These are phyloP conservation scores for Brevimyrus niger DNA, from an alignment of 2,113 vertebrate species.

Conservation along the genomic window DNA sequence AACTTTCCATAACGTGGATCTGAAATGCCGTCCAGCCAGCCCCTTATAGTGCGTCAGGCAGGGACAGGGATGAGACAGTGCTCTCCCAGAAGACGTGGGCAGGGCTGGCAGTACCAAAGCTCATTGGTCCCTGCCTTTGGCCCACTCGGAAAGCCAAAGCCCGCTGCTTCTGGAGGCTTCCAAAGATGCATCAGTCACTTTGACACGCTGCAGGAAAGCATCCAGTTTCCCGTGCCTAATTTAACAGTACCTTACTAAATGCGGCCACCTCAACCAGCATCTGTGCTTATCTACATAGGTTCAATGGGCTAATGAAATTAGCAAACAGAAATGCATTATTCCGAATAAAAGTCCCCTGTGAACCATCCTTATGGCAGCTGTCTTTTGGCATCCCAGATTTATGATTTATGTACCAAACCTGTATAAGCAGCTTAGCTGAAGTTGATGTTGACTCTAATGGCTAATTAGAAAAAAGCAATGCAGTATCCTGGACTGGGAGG, in stretches of 20 bases:
- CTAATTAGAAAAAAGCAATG: not conserved
- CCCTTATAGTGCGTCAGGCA: not conserved
- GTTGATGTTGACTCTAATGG: not conserved
- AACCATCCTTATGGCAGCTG: not conserved
- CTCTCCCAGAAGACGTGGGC: not conserved
- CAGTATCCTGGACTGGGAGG: not conserved
- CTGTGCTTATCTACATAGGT: not conserved
- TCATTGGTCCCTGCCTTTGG: not conserved
- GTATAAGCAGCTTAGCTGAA: not conserved
- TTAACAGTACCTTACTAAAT: not conserved
- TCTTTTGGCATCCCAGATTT: not conserved
- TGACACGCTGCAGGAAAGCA: not conserved
- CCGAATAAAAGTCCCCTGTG: not conserved
- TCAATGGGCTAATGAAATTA: not conserved
- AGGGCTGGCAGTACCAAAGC: not conserved
- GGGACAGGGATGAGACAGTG: not conserved
- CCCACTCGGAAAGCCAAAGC: not conserved
- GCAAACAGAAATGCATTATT: not conserved
- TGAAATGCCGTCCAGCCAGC: not conserved
- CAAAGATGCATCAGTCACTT: not conserved
- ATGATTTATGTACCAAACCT: not conserved
- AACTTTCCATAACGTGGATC: not conserved
- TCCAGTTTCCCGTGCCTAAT: not conserved
- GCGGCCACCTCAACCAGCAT: not conserved
- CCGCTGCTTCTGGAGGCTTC: not conserved